A percentile compares a stretch with the other conserved stretches of the same genome.
Conservation (phyloP, 2,888 invertebrate species). For the Napeogenes sylphis region DNA sequence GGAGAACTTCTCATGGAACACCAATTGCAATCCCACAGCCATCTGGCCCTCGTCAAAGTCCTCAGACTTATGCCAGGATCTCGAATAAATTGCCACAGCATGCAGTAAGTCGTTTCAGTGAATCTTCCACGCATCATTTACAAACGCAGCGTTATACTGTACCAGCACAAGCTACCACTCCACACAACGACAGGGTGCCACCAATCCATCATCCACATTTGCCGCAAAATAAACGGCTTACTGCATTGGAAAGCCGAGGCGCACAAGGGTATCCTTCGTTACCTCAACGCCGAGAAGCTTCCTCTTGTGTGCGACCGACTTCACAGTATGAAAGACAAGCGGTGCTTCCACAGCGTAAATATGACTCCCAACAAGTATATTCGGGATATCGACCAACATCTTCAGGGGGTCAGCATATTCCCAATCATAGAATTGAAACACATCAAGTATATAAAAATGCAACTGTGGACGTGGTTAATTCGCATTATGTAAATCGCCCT, state of each 20-base stretch:
- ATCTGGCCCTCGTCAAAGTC: constrained; percentile 61
- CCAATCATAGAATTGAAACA: constrained; percentile 57
- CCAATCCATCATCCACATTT: constrained; percentile 67
- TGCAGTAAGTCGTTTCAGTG: constrained; percentile 54
- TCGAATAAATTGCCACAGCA: constrained; percentile 63
- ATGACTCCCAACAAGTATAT: constrained; percentile 68
- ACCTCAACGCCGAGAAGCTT: constrained; percentile 58
- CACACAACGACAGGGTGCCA: constrained; percentile 69
- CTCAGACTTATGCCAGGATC: constrained; percentile 62
- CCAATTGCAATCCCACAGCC: constrained; percentile 59
- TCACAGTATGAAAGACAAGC: constrained; percentile 63
- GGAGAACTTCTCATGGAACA: constrained; percentile 52
- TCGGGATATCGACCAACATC: constrained; percentile 63
- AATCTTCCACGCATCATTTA: constrained; percentile 54
- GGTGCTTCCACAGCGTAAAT: constrained; percentile 57
- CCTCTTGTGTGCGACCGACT: constrained; percentile 52
- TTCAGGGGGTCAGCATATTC: constrained; percentile 49
- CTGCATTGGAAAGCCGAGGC: constrained; percentile 49
- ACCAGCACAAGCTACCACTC: constrained; percentile 60
- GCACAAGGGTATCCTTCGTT: constrained; percentile 53
- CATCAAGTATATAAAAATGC: constrained; percentile 62
- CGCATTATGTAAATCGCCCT: constrained; percentile 54
- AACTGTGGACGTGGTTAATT: constrained; percentile 48
- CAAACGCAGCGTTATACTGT: constrained; percentile 57
- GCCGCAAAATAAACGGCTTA: constrained; percentile 49